Evolutionary conservation across 2,797 vertebrate species (phyloP).

Genomic region (Apogon talboti): DNA sequence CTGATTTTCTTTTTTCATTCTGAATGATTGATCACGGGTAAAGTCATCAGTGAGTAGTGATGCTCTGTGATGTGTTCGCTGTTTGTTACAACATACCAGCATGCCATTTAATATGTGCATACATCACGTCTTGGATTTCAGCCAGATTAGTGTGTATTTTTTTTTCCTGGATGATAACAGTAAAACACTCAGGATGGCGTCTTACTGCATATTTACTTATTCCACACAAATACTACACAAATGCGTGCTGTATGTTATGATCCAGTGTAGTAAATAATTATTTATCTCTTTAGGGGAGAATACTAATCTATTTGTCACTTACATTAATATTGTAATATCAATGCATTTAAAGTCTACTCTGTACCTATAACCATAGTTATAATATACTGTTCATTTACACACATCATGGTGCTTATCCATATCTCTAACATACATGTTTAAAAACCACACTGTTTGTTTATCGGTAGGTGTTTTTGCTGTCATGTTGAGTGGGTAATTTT

Average conservation of each 20-base stretch:
- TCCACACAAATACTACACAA: not conserved
- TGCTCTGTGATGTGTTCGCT: constrained; percentile 43
- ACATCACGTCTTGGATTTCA: constrained; percentile 42
- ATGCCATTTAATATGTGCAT: constrained; percentile 50
- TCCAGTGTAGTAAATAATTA: constrained; percentile 2
- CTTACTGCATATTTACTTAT: not conserved
- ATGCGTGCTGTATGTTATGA: not conserved
- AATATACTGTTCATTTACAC: not conserved
- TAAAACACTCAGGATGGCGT: constrained; percentile 22
- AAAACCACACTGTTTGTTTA: not conserved
- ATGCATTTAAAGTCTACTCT: not conserved
- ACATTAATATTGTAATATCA: not conserved
- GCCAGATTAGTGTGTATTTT: constrained; percentile 24
- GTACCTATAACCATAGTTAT: no score
- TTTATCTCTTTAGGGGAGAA: constrained; percentile 6
- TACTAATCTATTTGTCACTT: not conserved
- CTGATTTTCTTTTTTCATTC: constrained; percentile 9
- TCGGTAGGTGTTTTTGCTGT: no score
- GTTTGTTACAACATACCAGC: constrained; percentile 21
- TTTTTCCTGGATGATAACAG: constrained; percentile 39
- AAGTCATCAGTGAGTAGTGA: constrained; percentile 34
- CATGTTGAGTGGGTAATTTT: no score
- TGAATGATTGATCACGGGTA: constrained; percentile 31
- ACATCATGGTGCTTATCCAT: not conserved
- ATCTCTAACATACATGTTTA: not conserved